Conservation (phyloP, 2,888 invertebrate species). For the Oligia fasciuncula region DNA sequence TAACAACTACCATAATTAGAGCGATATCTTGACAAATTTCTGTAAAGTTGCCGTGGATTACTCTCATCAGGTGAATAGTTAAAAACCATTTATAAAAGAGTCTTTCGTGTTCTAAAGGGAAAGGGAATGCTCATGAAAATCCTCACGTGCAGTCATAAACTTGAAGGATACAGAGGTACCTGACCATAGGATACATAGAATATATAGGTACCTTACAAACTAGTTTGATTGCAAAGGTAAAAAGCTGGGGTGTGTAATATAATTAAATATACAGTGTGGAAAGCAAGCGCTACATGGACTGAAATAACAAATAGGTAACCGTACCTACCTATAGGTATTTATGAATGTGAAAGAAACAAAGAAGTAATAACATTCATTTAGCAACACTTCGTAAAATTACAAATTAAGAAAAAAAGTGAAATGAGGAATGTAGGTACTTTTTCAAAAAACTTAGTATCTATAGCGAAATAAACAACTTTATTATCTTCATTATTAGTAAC, state of each 20-base stretch:
- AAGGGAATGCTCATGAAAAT: not conserved
- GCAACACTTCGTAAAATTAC: not conserved
- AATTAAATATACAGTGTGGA: not conserved
- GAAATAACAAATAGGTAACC: not conserved
- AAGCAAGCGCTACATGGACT: not conserved
- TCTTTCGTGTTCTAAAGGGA: not conserved
- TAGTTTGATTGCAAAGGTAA: not conserved
- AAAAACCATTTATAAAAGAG: conserved; percentile 2
- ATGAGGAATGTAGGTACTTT: not conserved
- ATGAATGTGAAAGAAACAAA: not conserved
- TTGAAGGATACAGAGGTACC: not conserved
- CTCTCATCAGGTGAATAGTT: not conserved
- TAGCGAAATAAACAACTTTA: not conserved
- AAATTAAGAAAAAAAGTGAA: not conserved
- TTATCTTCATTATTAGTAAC: not conserved
- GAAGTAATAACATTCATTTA: not conserved
- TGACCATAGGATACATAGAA: not conserved
- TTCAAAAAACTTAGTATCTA: not conserved
- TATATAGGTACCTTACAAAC: not conserved
- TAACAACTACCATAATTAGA: conserved; percentile 11
- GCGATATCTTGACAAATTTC: not conserved
- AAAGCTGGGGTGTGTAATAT: no score
- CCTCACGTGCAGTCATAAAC: not conserved
- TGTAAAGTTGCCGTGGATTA: no score
- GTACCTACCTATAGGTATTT: not conserved